Percentiles rank a stretch among this genome's conserved stretches.
These are phyloP conservation scores for Leptosomus discolor DNA, from an alignment of 2,113 vertebrate genomes.

Conservation along the genomic window DNA sequence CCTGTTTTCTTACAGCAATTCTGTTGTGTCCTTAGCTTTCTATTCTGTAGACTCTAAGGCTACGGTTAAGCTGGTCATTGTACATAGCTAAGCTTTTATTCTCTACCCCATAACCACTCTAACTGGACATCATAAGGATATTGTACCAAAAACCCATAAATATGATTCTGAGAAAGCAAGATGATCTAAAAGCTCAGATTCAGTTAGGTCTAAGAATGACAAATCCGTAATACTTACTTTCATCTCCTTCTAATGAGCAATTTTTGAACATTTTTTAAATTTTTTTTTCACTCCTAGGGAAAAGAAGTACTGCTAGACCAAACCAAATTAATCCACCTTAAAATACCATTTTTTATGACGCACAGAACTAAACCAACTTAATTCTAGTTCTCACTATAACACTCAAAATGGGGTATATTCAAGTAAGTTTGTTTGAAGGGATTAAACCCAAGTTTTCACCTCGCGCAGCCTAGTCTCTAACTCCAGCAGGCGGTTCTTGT, in stretches of 20 bases:
- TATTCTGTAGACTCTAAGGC: neutral
- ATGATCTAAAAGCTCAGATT: neutral
- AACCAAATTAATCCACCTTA: neutral
- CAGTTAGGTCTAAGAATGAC: neutral
- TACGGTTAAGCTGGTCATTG: neutral
- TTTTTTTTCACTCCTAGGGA: neutral
- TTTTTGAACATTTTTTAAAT: neutral
- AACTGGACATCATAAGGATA: neutral
- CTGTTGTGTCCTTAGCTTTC: neutral
- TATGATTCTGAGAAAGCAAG: neutral
- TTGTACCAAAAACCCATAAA: neutral
- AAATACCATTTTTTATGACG: neutral
- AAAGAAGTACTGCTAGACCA: neutral
- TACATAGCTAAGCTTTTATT: neutral
- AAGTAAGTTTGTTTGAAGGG: neutral
- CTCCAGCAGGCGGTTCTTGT: constrained; percentile 90
- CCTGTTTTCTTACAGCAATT: neutral
- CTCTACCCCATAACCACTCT: neutral
- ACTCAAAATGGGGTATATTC: neutral
- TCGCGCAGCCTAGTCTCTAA: constrained; percentile 90
- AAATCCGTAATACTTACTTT: neutral
- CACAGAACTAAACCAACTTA: neutral
- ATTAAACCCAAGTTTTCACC: constrained; percentile 72
- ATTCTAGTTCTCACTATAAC: neutral
- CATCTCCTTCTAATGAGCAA: neutral